Conservation (phyloP, 2,113 vertebrate genomes). For the Sphaerodactylus townsendi region DNA sequence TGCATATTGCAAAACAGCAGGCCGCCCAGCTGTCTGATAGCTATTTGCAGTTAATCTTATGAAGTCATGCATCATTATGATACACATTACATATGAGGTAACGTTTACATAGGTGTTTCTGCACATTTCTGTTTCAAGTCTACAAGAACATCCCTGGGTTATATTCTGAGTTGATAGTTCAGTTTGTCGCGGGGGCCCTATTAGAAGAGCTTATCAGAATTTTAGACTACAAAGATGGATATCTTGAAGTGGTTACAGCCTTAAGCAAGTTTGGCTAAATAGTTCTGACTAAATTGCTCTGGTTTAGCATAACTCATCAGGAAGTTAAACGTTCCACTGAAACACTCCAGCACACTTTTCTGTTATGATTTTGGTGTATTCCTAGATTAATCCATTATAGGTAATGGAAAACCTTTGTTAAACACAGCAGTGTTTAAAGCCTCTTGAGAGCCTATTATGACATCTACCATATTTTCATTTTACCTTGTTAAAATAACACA, state of each 20-base stretch:
- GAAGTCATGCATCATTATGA: conserved; percentile 46
- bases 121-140: background rate
- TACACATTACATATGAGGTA: conserved; percentile 15
- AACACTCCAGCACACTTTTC: background rate
- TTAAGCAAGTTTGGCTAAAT: background rate
- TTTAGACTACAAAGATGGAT: background rate
- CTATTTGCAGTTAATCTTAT: conserved; percentile 58
- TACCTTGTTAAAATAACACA: background rate
- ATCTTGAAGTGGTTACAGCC: background rate
- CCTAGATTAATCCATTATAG: background rate
- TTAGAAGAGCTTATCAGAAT: background rate
- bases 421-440: background rate
- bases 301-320: background rate
- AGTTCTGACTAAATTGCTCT: background rate
- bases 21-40: conserved; percentile 54
- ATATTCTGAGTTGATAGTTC: background rate
- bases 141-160: background rate
- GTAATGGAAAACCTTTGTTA: background rate
- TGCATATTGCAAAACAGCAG: conserved; percentile 48
- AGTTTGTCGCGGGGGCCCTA: background rate
- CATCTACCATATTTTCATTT: background rate
- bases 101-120: conserved; percentile 9
- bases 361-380: background rate
- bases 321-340: conserved; percentile 8
- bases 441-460: conserved; percentile 23